Conservation (phyloP, 1,140 invertebrate genomes). For the Macrocentrus cingulum region DNA sequence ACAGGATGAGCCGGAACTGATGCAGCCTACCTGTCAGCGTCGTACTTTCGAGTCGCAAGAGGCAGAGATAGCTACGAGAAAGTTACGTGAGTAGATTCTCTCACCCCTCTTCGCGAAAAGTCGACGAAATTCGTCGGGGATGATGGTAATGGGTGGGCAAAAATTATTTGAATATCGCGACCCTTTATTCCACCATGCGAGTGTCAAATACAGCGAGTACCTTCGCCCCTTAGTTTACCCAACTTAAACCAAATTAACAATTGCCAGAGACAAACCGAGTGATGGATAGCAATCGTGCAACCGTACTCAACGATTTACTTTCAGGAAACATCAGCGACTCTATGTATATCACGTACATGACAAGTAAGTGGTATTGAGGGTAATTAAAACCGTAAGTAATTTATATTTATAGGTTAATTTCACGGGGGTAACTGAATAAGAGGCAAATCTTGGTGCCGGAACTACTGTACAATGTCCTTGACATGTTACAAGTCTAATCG, state of each 20-base stretch:
- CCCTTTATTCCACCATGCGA: neutral
- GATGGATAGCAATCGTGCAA: conserved; percentile 35
- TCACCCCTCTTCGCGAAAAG: conserved; percentile 16
- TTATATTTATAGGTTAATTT: too few species aligned
- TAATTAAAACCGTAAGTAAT: too few species aligned
- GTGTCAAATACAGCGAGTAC: too few species aligned
- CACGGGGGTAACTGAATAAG: too few species aligned
- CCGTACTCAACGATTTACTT: conserved; percentile 53
- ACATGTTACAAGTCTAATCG: conserved; percentile 34
- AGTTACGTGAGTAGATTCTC: conserved; percentile 6
- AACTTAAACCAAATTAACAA: neutral
- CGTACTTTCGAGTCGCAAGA: neutral
- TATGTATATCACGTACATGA: conserved; percentile 58
- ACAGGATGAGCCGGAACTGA: conserved; percentile 19
- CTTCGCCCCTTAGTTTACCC: too few species aligned
- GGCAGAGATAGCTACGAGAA: conserved; percentile 11
- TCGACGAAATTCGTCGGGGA: too few species aligned
- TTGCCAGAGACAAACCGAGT: conserved; percentile 16
- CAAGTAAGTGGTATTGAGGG: conserved; percentile 55
- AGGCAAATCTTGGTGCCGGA: too few species aligned
- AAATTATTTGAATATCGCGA: conserved; percentile 16
- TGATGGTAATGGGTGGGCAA: too few species aligned
- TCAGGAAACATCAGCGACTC: conserved; percentile 58
- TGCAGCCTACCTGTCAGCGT: conserved; percentile 20
- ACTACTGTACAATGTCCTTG: conserved; percentile 11